These are phyloP conservation scores for Anastatus disparis DNA, from an alignment of 1,140 invertebrate genomes.

Conservation along the genomic window DNA sequence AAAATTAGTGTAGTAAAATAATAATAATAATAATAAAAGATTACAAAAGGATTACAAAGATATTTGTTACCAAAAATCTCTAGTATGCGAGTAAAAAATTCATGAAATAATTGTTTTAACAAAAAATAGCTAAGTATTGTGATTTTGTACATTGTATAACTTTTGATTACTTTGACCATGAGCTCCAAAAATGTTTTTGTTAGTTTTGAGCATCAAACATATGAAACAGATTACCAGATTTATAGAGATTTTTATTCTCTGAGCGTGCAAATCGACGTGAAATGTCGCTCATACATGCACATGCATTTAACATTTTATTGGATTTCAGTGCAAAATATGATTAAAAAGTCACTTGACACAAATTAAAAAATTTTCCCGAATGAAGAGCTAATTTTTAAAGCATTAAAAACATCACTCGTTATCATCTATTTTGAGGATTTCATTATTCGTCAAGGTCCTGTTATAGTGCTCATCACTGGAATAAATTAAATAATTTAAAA, in stretches of 20 bases:
- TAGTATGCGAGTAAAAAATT: no score
- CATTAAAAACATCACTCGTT: constrained; percentile 28
- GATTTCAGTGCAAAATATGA: background rate
- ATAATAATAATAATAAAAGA: no score
- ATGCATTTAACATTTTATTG: background rate
- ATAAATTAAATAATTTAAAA: no score
- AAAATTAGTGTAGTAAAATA: no score
- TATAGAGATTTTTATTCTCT: background rate
- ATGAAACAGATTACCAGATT: no score
- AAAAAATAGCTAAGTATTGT: no score
- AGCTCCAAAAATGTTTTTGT: background rate
- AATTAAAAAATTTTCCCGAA: constrained; percentile 10
- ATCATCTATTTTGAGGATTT: constrained; percentile 27
- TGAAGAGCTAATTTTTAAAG: constrained; percentile 17
- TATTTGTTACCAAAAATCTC: no score
- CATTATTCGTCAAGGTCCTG: background rate
- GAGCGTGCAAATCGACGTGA: background rate
- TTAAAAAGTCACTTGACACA: background rate
- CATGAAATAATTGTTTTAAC: no score
- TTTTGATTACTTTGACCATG: background rate
- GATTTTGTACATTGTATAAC: background rate
- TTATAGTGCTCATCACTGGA: background rate
- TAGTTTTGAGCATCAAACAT: no score
- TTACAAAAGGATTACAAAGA: no score
- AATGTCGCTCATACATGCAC: background rate